Conservation (phyloP, 2,797 vertebrate genomes). For the Siniperca obscura region DNA sequence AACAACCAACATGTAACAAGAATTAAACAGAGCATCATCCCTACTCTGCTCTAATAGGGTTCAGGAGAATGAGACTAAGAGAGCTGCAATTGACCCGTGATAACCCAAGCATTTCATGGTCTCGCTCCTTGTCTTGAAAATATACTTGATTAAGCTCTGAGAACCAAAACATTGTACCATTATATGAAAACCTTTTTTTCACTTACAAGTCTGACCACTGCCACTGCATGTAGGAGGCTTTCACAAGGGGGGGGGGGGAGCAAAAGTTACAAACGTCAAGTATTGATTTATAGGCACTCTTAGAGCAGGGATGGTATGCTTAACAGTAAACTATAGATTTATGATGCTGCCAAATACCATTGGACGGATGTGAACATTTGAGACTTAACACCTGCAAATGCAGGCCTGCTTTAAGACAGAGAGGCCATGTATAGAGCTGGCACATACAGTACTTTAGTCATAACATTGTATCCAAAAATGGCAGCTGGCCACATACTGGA, state of each 20-base stretch:
- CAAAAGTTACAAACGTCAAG: conserved; percentile 22
- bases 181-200: neutral
- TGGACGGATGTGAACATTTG: conserved; percentile 61
- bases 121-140: conserved; percentile 44
- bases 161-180: conserved; percentile 34
- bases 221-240: conserved; percentile 18
- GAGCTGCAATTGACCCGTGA: conserved; percentile 58
- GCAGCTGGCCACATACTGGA: conserved; percentile 17
- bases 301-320: conserved; percentile 46
- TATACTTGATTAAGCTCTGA: conserved; percentile 50
- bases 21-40: conserved; percentile 40
- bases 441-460: conserved; percentile 34
- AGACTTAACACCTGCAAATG: conserved; percentile 64
- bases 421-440: conserved; percentile 29
- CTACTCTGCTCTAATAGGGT: conserved; percentile 57
- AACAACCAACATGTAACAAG: conserved; percentile 35
- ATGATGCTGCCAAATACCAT: conserved; percentile 52
- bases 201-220: neutral
- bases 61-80: conserved; percentile 52
- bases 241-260: neutral
- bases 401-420: conserved; percentile 27
- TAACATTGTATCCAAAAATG: conserved; percentile 26
- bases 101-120: conserved; percentile 48
- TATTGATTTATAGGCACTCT: conserved; percentile 55
- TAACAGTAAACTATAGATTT: conserved; percentile 66